A percentile compares a stretch with the other conserved stretches of the same genome.
These are phyloP conservation scores for Xestia ashworthii DNA, from an alignment of 2,888 invertebrate species.

Conservation along the genomic window DNA sequence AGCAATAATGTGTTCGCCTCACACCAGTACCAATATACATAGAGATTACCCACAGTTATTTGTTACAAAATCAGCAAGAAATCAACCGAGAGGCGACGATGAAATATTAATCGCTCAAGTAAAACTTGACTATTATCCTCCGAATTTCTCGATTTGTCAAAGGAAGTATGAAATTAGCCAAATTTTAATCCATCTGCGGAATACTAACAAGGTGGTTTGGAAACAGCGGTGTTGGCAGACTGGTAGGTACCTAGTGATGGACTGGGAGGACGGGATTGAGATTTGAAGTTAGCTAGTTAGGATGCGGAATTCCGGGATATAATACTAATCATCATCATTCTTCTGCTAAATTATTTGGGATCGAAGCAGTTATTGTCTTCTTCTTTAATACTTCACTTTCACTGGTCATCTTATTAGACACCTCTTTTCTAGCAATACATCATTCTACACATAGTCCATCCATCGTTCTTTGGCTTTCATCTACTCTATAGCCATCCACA, in stretches of 20 bases:
- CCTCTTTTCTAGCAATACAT: background rate
- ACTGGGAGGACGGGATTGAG: background rate
- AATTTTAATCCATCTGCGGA: slow-evolving; percentile 60
- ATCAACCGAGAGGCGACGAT: background rate
- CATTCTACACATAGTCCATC: too few species aligned
- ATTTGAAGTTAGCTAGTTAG: background rate
- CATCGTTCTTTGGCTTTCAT: too few species aligned
- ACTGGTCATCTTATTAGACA: background rate
- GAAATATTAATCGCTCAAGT: slow-evolving; percentile 41
- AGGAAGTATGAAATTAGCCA: slow-evolving; percentile 59
- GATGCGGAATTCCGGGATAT: slow-evolving; percentile 7
- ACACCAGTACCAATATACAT: background rate
- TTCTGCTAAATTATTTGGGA: background rate
- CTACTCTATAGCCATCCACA: too few species aligned
- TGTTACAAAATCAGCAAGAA: slow-evolving; percentile 8
- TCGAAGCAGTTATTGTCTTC: background rate
- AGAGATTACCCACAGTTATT: background rate
- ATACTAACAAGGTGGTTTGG: slow-evolving; percentile 62
- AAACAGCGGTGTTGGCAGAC: slow-evolving; percentile 52
- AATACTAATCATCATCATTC: background rate
- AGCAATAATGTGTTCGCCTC: background rate
- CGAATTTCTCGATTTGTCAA: slow-evolving; percentile 50
- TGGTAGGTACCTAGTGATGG: slow-evolving; percentile 24
- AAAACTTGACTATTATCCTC: slow-evolving; percentile 43
- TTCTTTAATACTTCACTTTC: background rate